Evolutionary conservation across 2,888 invertebrate species (phyloP), one percentile per base, ranked within the genome.

Genomic region (Drosophila pseudotalamancana): DNA sequence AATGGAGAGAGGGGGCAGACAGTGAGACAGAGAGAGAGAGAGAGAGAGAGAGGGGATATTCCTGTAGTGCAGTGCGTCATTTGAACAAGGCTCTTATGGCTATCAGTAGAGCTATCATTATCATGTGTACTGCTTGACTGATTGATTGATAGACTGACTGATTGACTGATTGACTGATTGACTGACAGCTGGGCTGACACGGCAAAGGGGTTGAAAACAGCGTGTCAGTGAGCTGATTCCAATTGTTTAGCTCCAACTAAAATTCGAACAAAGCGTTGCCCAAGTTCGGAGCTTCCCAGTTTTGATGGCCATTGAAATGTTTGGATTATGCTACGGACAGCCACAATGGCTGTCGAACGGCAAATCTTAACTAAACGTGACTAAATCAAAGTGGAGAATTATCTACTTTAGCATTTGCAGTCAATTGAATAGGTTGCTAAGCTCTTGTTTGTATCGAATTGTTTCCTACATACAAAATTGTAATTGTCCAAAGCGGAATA

Each of bases 71-170:
- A 55, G 60, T 49, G 48, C 49, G 51, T 56, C 37, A 56, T 63
- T 42, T 68, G 34, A 34, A 32, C 27, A 51, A 32, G 42, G 29
- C 64, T 56, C 64, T 40, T 39, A 59, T 53, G 39, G 43, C 72
- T 45, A 66, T 66, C 71, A 53, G 57, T 57, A 29, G 34, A 34
- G 34, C 67, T 61, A 72, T 71, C 73, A 71, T 72, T 72, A 71
- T 61, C 59, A 72, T 73, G 68, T 61, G 55, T 53, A 49, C 73
- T 53, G 71, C 59, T 59, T 71, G 68, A 55, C 69, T 68, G 66
- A 66, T 21, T 60, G 63, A 63, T 37, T 48, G n/a, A n/a, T n/a
- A n/a, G 55, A 35, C 29, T 23, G 18, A 48, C 16, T 37, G 62
- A 59, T 19, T 59, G 63, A 60, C 37, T 55, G 43, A 42, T 42